These are phyloP conservation scores for Brachionus rubens DNA, from an alignment of 1,140 invertebrate species.

Conservation along the genomic window DNA sequence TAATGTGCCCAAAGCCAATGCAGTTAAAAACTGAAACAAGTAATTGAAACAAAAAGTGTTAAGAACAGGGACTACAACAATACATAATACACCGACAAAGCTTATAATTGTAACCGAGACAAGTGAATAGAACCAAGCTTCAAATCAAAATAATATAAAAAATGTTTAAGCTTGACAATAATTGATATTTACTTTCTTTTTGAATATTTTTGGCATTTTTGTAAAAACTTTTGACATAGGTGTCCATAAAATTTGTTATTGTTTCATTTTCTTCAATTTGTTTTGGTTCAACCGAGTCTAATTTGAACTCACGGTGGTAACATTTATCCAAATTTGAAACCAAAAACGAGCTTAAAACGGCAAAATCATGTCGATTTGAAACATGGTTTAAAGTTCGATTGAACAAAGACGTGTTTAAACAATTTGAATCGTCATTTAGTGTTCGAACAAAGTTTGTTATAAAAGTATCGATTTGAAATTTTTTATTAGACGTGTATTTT, in stretches of 20 bases:
- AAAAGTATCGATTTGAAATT: no score
- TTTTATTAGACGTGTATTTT: no score
- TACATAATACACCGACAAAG: constrained; percentile 16
- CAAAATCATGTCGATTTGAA: no score
- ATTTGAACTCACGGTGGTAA: no score
- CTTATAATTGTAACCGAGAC: constrained; percentile 7
- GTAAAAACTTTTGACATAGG: not conserved
- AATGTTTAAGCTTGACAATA: not conserved
- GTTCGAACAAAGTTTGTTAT: no score
- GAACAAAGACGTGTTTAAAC: no score
- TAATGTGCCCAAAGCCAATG: constrained; percentile 44
- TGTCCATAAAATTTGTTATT: not conserved
- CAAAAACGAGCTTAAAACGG: no score
- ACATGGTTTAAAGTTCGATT: no score
- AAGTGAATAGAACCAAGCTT: constrained; percentile 29
- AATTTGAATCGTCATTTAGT: no score
- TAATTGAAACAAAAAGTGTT: constrained; percentile 34
- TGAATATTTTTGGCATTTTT: not conserved
- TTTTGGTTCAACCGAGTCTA: not conserved
- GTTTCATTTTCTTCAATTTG: not conserved
- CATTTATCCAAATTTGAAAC: no score
- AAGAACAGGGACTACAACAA: not conserved
- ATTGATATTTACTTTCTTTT: not conserved
- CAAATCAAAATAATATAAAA: not conserved
- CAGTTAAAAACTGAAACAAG: constrained; percentile 47